These are phyloP conservation scores for Caenorhabditis imperialis DNA, from an alignment of 2,888 invertebrate genomes.

Conservation along the genomic window DNA sequence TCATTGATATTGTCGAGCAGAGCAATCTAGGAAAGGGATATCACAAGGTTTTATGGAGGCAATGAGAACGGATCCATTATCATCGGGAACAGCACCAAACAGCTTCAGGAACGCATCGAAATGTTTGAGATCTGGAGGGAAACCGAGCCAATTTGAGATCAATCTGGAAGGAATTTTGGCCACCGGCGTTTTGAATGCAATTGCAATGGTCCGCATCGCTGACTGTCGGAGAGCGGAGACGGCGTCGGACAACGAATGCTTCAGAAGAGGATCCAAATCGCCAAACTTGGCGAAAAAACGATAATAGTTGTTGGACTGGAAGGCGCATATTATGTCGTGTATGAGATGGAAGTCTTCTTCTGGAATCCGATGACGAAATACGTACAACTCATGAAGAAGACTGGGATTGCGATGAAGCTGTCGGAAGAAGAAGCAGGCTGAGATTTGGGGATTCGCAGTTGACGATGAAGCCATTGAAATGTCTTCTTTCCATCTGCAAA, in stretches of 20 bases:
- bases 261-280: conserved; percentile 4
- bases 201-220: conserved; percentile 38
- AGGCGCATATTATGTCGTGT: conserved; percentile 14
- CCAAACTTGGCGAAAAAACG: conserved; percentile 35
- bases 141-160: conserved; percentile 40
- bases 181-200: conserved; percentile 43
- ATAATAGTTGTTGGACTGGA: conserved; percentile 38
- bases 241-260: conserved; percentile 29
- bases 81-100: conserved; percentile 24
- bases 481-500: conserved; percentile 33
- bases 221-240: conserved; percentile 32
- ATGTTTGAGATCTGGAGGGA: not conserved
- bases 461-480: not conserved
- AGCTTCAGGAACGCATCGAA: conserved; percentile 11
- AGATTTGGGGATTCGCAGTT: conserved; percentile 2
- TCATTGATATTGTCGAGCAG: conserved; percentile 19
- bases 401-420: conserved; percentile 22
- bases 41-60: conserved; percentile 13
- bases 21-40: conserved; percentile 6
- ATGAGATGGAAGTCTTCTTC: conserved; percentile 4
- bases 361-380: conserved; percentile 9
- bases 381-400: conserved; percentile 24
- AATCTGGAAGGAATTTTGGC: conserved; percentile 21
- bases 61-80: conserved; percentile 5
- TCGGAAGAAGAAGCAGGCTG: conserved; percentile 31